A percentile compares a stretch with the other conserved stretches of the same genome.
Conservation (phyloP, 2,113 vertebrate genomes). For the Phylloscopus trochiloides region DNA sequence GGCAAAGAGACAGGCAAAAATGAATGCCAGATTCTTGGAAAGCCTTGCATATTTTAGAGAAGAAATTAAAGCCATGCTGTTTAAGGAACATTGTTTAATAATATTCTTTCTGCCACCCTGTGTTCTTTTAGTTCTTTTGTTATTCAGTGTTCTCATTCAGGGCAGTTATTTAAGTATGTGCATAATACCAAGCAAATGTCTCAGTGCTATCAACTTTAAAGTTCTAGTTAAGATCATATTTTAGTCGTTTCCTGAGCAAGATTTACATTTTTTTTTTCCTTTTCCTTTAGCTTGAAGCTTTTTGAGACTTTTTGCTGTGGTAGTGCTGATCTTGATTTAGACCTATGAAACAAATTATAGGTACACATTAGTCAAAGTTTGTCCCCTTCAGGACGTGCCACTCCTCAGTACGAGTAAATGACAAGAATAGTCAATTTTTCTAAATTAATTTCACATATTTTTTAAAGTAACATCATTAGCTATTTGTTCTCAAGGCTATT, state of each 20-base stretch:
- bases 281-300: neutral
- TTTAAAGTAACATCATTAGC: neutral
- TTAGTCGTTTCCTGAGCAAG: slow-evolving; percentile 43
- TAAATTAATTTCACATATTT: neutral
- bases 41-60: slow-evolving; percentile 60
- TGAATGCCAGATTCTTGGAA: slow-evolving; percentile 69
- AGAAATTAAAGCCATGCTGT: slow-evolving; percentile 56
- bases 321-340: neutral
- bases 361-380: neutral
- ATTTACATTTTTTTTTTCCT: neutral
- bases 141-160: neutral
- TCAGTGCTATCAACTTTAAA: slow-evolving; percentile 40
- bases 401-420: neutral
- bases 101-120: slow-evolving; percentile 42
- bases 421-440: neutral
- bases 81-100: slow-evolving; percentile 49
- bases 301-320: neutral
- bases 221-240: slow-evolving; percentile 55
- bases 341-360: neutral
- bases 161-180: slow-evolving; percentile 17
- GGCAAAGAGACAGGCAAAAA: slow-evolving; percentile 53
- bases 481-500: neutral
- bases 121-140: slow-evolving; percentile 32
- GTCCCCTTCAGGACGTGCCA: neutral
- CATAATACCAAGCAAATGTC: slow-evolving; percentile 55